Evolutionary conservation across 2,888 invertebrate species (phyloP).

Genomic region (Hecatera dysodea): DNA sequence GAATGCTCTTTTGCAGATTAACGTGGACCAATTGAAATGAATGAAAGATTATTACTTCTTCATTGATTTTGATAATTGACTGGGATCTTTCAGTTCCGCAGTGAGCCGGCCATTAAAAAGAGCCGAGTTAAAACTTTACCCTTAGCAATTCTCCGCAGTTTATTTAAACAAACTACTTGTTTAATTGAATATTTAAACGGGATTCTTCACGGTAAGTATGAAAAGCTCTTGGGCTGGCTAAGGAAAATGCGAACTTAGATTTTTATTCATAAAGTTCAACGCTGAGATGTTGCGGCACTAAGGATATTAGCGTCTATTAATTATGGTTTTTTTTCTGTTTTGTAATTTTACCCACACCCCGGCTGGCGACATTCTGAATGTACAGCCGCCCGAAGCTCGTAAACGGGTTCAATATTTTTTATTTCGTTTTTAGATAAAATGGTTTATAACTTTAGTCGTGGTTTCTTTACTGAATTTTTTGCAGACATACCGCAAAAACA

Average conservation of each 20-base stretch:
- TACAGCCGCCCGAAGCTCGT: neutral
- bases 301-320: slow-evolving; percentile 39
- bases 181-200: slow-evolving; percentile 60
- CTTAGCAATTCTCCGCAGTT: slow-evolving; percentile 30
- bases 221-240: slow-evolving; percentile 16
- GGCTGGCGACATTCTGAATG: neutral
- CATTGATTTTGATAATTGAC: slow-evolving; percentile 71
- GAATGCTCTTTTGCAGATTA: slow-evolving; percentile 69
- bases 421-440: slow-evolving; percentile 4
- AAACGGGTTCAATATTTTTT: slow-evolving; percentile 7
- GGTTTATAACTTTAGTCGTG: neutral
- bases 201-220: slow-evolving; percentile 23
- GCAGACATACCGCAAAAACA: neutral
- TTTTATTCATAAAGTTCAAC: slow-evolving; percentile 34
- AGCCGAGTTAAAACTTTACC: slow-evolving; percentile 47
- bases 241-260: slow-evolving; percentile 28
- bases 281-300: slow-evolving; percentile 28
- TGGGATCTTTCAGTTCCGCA: slow-evolving; percentile 27
- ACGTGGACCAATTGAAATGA: slow-evolving; percentile 67
- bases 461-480: neutral
- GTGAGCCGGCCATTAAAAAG: slow-evolving; percentile 39
- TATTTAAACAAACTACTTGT: slow-evolving; percentile 56
- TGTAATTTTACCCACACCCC: neutral
- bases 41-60: slow-evolving; percentile 69
- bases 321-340: slow-evolving; percentile 11